Evolutionary conservation across 2,113 vertebrate genomes (phyloP).

Genomic region (Zosterops japonicus): DNA sequence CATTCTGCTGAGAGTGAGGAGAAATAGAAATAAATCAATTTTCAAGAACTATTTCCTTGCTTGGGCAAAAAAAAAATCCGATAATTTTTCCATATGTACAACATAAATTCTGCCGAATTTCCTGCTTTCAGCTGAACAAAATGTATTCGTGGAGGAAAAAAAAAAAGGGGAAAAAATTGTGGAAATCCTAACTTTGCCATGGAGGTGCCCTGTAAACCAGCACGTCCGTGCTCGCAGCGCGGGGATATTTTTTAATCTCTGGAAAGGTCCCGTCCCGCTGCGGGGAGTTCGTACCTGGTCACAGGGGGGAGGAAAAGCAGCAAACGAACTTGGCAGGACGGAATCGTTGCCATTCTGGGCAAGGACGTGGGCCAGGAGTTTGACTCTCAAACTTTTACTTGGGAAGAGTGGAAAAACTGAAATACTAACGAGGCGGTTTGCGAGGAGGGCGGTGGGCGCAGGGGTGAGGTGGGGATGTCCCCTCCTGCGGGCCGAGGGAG

Average conservation of each 20-base stretch:
- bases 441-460: neutral
- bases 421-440: neutral
- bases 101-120: neutral
- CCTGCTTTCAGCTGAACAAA: neutral
- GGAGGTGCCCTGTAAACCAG: neutral
- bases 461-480: neutral
- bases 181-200: neutral
- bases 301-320: neutral
- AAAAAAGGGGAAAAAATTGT: neutral
- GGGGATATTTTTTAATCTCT: neutral
- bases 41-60: neutral
- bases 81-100: neutral
- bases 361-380: neutral
- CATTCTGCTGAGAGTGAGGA: neutral
- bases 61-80: accelerated
- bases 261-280: conserved; percentile 1
- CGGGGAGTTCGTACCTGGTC: neutral
- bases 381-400: neutral
- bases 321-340: conserved; percentile 21
- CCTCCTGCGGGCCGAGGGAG: neutral
- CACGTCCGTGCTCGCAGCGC: neutral
- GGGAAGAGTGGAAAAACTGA: neutral
- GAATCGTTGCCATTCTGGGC: neutral
- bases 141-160: neutral
- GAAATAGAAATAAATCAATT: neutral